These are phyloP conservation scores for Julus scandinavius DNA, from an alignment of 2,888 invertebrate species.

Conservation along the genomic window DNA sequence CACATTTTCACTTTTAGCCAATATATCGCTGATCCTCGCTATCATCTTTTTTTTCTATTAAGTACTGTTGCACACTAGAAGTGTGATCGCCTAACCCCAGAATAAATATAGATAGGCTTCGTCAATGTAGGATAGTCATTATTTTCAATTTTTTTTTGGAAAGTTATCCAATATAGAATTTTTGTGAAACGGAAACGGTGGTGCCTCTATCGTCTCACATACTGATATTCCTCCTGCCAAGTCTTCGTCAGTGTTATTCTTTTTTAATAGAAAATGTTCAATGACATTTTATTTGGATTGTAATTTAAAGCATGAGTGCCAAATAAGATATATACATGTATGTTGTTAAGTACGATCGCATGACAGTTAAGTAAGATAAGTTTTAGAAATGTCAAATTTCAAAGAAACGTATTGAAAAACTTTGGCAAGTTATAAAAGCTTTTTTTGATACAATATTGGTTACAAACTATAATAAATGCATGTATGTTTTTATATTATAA, in stretches of 20 bases:
- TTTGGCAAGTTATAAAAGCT: too few relatives aligned
- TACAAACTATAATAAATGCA: too few relatives aligned
- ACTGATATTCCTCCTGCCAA: not conserved
- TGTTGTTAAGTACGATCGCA: too few relatives aligned
- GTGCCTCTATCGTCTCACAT: not conserved
- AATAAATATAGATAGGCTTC: not conserved
- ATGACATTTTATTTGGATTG: too few relatives aligned
- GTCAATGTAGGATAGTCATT: not conserved
- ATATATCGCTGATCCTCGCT: not conserved
- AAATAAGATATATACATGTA: too few relatives aligned
- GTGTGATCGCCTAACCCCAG: not conserved
- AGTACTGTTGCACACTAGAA: not conserved
- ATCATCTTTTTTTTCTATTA: constrained; percentile 28
- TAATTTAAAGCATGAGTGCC: too few relatives aligned
- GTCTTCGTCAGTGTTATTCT: not conserved
- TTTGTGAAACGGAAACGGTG: not conserved
- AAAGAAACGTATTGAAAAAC: too few relatives aligned
- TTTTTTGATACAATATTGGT: too few relatives aligned
- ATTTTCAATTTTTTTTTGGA: not conserved
- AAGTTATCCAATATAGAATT: not conserved
- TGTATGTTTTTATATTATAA: too few relatives aligned
- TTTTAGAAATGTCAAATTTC: too few relatives aligned
- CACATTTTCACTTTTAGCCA: constrained; percentile 24
- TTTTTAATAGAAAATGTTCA: too few relatives aligned
- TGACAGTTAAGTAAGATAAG: too few relatives aligned